A percentile compares a stretch with the other conserved stretches of the same genome.
Conservation (phyloP, 2,113 vertebrate genomes). For the Oxygymnocypris stewartii region DNA sequence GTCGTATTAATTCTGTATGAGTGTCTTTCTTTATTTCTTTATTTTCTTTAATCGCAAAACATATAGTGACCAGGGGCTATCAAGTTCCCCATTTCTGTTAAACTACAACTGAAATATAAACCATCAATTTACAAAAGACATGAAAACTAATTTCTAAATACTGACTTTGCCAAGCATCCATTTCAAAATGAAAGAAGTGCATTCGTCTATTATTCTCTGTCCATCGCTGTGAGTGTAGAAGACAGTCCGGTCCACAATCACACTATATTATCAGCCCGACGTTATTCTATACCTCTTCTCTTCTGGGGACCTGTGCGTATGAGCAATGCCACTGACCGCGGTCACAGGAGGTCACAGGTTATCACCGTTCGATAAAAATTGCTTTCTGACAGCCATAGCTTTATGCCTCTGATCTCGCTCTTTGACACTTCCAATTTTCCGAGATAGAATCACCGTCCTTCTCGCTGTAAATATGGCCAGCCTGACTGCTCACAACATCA, state of each 20-base stretch:
- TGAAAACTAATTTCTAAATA: constrained; percentile 1
- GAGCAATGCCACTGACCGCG: not conserved
- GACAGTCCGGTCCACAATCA: too few species aligned
- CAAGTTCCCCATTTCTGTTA: not conserved
- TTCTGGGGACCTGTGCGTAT: not conserved
- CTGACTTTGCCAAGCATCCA: not conserved
- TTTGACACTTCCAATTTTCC: constrained; percentile 47
- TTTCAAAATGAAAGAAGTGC: not conserved
- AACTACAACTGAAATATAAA: not conserved
- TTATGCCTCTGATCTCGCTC: constrained; percentile 31
- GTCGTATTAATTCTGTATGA: not conserved
- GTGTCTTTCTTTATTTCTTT: not conserved
- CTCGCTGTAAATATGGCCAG: constrained; percentile 41
- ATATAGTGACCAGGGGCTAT: not conserved
- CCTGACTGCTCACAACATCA: constrained; percentile 35
- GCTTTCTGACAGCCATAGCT: constrained; percentile 26
- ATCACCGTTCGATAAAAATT: constrained; percentile 24
- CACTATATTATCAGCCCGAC: not conserved
- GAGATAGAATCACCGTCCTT: constrained; percentile 45
- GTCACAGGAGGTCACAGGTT: constrained; percentile 38
- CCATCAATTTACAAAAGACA: not conserved
- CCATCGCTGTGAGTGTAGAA: too few species aligned
- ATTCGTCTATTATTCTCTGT: not conserved
- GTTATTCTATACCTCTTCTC: constrained; percentile 8
- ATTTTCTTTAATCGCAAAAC: too few species aligned